These are phyloP conservation scores for Phataginus tricuspis DNA, from an alignment of 2,797 vertebrate species.

Conservation along the genomic window DNA sequence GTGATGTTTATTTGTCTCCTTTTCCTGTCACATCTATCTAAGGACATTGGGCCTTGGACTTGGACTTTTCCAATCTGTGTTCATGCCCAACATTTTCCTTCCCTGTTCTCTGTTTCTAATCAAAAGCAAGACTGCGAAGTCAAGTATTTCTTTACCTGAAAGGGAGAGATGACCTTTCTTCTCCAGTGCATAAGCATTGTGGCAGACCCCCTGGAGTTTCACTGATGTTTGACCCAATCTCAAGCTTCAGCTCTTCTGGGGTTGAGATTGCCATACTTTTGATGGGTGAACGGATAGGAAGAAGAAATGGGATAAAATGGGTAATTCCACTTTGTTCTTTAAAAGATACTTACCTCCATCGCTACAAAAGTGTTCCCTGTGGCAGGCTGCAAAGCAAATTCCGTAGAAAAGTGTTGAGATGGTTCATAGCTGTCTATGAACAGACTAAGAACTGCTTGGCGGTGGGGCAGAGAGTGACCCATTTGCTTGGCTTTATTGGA, in stretches of 20 bases:
- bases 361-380: background rate
- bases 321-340: background rate
- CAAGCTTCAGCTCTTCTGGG: background rate
- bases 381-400: background rate
- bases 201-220: background rate
- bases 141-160: no score
- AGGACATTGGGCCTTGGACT: background rate
- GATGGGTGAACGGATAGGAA: background rate
- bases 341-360: background rate
- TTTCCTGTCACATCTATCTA: background rate
- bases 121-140: background rate
- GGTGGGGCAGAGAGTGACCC: fast-evolving
- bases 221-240: background rate
- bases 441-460: fast-evolving
- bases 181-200: no score
- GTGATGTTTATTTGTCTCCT: background rate
- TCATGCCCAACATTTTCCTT: background rate
- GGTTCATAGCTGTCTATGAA: background rate
- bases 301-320: background rate
- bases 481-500: background rate
- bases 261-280: background rate
- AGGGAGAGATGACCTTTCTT: no score
- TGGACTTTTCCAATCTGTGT: background rate
- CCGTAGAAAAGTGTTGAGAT: background rate
- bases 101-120: background rate